Evolutionary conservation across 1,140 invertebrate species (phyloP).

Genomic region (Lordiphosa collinella): DNA sequence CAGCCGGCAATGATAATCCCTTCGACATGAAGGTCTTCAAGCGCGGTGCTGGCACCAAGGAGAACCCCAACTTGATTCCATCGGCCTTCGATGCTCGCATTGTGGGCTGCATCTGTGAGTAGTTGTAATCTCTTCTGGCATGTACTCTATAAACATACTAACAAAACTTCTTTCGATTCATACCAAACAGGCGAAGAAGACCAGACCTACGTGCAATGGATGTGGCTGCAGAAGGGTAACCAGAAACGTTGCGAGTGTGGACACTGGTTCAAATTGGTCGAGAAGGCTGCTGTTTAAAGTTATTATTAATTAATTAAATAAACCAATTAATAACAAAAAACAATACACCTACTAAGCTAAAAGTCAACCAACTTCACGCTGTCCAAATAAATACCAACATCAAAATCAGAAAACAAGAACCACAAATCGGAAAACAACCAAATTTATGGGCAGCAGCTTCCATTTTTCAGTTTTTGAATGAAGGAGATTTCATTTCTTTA

Average conservation of each 20-base stretch:
- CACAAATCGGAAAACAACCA: constrained; percentile 2
- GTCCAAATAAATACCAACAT: constrained; percentile 69
- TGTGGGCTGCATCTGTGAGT: constrained; percentile 95
- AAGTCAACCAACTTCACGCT: constrained; percentile 63
- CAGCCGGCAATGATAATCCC: constrained; percentile 94
- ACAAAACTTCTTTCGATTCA: no score
- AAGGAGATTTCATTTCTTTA: background rate
- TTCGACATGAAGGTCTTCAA: constrained; percentile 91
- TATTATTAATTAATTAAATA: constrained; percentile 76
- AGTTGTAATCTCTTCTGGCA: background rate
- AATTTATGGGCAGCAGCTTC: constrained; percentile 18
- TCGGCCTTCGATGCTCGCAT: constrained; percentile 93
- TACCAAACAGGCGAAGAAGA: constrained; percentile 89
- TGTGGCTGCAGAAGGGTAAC: constrained; percentile 94
- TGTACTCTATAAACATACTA: no score
- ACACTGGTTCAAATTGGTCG: constrained; percentile 96
- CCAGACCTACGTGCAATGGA: constrained; percentile 92
- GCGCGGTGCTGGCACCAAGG: constrained; percentile 90
- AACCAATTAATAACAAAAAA: constrained; percentile 72
- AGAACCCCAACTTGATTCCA: constrained; percentile 92
- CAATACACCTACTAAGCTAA: constrained; percentile 61
- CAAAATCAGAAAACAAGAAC: constrained; percentile 39
- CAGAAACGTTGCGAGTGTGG: constrained; percentile 96
- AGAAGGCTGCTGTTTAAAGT: constrained; percentile 85
- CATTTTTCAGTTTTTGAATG: constrained; percentile 34